Evolutionary conservation across 2,797 vertebrate species (phyloP).

Genomic region (Geotrypetes seraphini): DNA sequence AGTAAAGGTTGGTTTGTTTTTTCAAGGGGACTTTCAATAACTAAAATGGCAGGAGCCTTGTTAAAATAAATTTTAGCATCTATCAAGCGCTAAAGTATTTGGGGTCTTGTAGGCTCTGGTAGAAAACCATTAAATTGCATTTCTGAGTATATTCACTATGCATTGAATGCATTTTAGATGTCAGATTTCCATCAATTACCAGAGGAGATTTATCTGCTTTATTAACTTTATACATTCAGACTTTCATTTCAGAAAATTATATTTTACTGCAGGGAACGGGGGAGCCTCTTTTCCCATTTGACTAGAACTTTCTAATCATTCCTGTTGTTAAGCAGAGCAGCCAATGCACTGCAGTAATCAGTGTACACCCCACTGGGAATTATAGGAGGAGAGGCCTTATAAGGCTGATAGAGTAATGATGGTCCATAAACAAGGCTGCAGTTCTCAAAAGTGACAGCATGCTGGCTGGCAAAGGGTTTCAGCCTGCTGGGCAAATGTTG

Average conservation of each 20-base stretch:
- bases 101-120: background rate
- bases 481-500: constrained; percentile 38
- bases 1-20: constrained; percentile 3
- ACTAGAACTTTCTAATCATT: too few species aligned
- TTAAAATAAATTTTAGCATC: constrained; percentile 7
- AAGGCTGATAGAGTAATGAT: constrained; percentile 29
- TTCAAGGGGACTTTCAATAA: background rate
- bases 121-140: background rate
- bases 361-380: constrained; percentile 26
- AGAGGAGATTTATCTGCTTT: constrained; percentile 9
- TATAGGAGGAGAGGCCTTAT: constrained; percentile 25
- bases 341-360: constrained; percentile 35
- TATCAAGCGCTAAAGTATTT: background rate
- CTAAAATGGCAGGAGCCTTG: constrained; percentile 12
- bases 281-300: too few species aligned
- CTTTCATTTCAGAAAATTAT: constrained; percentile 21
- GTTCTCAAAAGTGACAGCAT: constrained; percentile 28
- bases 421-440: constrained; percentile 36
- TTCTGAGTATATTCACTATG: background rate
- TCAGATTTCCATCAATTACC: constrained; percentile 16
- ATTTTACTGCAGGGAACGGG: too few species aligned
- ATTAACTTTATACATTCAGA: constrained; percentile 11
- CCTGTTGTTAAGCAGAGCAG: constrained; percentile 15
- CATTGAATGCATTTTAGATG: constrained; percentile 10
- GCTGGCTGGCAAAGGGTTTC: constrained; percentile 34